These are phyloP conservation scores for Xiphophorus couchianus DNA, from an alignment of 2,113 vertebrate genomes.

Conservation along the genomic window DNA sequence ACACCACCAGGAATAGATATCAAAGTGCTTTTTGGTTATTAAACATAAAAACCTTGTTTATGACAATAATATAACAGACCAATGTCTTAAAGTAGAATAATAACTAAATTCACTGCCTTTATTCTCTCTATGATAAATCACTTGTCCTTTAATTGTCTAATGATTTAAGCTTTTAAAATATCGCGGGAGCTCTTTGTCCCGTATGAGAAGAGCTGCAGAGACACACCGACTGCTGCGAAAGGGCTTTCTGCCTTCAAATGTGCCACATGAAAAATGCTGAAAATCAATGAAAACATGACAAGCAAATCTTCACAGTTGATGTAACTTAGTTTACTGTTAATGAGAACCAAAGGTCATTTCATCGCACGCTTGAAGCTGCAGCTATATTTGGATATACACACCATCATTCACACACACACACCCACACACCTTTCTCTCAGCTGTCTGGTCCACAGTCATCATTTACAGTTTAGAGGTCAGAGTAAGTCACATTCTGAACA, in stretches of 20 bases:
- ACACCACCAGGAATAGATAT: background rate
- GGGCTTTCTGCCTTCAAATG: conserved; percentile 27
- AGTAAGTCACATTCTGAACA: conserved; percentile 72
- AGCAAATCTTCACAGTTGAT: conserved; percentile 41
- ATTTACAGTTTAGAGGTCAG: conserved; percentile 74
- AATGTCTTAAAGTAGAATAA: background rate
- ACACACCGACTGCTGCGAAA: background rate
- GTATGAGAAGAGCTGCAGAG: background rate
- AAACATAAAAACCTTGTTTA: background rate
- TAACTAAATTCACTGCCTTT: background rate
- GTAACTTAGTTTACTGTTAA: conserved; percentile 40
- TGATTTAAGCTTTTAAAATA: conserved; percentile 50
- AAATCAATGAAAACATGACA: conserved; percentile 39
- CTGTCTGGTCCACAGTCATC: conserved; percentile 50
- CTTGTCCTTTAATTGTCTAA: conserved; percentile 39
- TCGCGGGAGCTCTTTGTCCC: conserved; percentile 52
- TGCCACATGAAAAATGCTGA: too few relatives aligned
- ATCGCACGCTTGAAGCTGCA: background rate
- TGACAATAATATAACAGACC: background rate
- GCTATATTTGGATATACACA: conserved; percentile 4
- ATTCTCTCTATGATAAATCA: conserved; percentile 28
- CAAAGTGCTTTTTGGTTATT: background rate
- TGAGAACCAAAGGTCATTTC: conserved; percentile 41
- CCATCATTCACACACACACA: background rate
- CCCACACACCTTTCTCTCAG: conserved; percentile 1